Conservation (phyloP, 1,140 invertebrate genomes). For the Drosophila yakuba region DNA sequence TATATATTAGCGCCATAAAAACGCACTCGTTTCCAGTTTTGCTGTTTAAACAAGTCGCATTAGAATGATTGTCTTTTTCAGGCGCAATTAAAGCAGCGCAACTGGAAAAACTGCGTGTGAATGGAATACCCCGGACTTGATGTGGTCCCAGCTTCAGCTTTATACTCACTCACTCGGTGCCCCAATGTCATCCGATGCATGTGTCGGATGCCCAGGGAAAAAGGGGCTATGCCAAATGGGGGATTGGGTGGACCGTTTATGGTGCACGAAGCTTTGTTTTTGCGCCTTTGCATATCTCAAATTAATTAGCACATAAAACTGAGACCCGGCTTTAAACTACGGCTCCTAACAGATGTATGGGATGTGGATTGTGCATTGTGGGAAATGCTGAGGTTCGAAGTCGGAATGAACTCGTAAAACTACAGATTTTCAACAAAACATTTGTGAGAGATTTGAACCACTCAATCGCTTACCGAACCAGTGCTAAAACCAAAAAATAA, state of each 20-base stretch:
- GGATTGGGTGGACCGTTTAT: slow-evolving; percentile 24
- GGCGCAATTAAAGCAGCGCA: slow-evolving; percentile 34
- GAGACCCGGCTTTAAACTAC: slow-evolving; percentile 1
- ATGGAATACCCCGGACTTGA: slow-evolving; percentile 35
- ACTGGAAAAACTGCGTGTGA: slow-evolving; percentile 64
- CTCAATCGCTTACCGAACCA: slow-evolving; percentile 24
- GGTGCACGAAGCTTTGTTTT: slow-evolving; percentile 21
- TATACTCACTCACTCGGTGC: slow-evolving; percentile 7
- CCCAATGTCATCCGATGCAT: slow-evolving; percentile 61
- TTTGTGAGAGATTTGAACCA: background rate
- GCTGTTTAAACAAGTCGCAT: slow-evolving; percentile 26
- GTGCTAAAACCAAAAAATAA: slow-evolving; percentile 12
- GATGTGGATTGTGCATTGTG: background rate
- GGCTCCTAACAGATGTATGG: too few relatives aligned
- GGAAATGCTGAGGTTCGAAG: slow-evolving; percentile 6
- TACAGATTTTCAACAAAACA: slow-evolving; percentile 11
- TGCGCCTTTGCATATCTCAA: slow-evolving; percentile 57
- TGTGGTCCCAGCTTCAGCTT: slow-evolving; percentile 22
- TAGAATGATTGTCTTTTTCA: slow-evolving; percentile 43
- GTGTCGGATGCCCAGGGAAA: background rate
- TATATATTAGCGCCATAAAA: slow-evolving; percentile 20
- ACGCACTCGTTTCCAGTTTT: slow-evolving; percentile 44
- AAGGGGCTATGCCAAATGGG: background rate
- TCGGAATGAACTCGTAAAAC: slow-evolving; percentile 13
- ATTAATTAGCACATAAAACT: slow-evolving; percentile 55